Evolutionary conservation across 2,113 vertebrate genomes (phyloP).

Genomic region (Stictonetta naevosa): DNA sequence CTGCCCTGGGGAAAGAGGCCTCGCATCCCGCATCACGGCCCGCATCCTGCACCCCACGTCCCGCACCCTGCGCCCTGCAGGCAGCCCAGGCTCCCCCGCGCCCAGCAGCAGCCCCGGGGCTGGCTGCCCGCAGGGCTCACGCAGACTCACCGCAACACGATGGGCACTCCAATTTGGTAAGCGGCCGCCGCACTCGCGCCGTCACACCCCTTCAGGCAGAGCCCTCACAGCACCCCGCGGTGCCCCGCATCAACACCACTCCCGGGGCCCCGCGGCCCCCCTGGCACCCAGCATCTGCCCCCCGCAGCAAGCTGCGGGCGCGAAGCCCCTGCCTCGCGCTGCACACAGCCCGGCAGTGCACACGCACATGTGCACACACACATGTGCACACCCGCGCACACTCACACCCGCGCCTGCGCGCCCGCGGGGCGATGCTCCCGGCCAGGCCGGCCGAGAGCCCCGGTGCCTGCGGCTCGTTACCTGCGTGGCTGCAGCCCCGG

Average conservation of each 20-base stretch:
- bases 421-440: not conserved
- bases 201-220: constrained; percentile 14
- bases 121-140: not conserved
- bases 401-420: not conserved
- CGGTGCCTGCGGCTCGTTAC: not conserved
- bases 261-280: not conserved
- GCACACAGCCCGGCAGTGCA: not conserved
- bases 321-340: not conserved
- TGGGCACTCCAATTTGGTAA: not conserved
- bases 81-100: rapidly evolving
- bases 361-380: not conserved
- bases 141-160: not conserved
- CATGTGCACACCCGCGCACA: not conserved
- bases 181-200: not conserved
- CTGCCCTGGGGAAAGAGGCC: not conserved
- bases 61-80: not conserved
- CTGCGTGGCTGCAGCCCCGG: not conserved
- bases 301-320: rapidly evolving
- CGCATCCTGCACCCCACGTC: not conserved
- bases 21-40: not conserved
- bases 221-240: not conserved
- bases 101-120: not conserved
- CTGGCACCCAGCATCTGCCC: not conserved
- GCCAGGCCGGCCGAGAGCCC: not conserved
- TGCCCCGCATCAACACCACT: not conserved